Evolutionary conservation across 2,888 invertebrate genomes (phyloP).

Genomic region (Ectemnius cavifrons): DNA sequence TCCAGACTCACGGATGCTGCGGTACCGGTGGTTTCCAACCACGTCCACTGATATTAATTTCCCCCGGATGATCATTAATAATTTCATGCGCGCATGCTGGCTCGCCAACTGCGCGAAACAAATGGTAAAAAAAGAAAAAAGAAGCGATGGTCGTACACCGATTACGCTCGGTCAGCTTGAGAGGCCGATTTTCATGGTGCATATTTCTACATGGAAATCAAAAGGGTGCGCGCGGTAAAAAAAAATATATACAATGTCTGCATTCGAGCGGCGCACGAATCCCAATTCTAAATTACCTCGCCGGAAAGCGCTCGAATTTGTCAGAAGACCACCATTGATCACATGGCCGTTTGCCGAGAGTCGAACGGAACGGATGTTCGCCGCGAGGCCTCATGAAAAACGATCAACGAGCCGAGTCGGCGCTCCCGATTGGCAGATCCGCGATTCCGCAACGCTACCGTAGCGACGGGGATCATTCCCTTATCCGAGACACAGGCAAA

Average conservation of each 20-base stretch:
- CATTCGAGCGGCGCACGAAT: no score
- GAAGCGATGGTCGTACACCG: constrained; percentile 26
- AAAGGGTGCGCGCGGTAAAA: no score
- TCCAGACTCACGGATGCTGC: no score
- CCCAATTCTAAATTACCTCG: no score
- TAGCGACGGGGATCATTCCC: no score
- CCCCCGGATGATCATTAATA: constrained; percentile 64
- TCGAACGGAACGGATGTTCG: constrained; percentile 3
- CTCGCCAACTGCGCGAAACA: constrained; percentile 3
- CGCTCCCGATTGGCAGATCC: not conserved
- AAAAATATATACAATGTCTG: no score
- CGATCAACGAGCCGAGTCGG: not conserved
- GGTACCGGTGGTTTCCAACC: not conserved
- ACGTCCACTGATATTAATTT: constrained; percentile 18
- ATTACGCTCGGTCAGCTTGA: not conserved
- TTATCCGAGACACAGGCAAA: no score
- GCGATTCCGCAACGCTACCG: constrained; percentile 15
- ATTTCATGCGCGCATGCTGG: constrained; percentile 15
- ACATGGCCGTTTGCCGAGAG: not conserved
- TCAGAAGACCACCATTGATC: constrained; percentile 1
- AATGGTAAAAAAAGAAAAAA: constrained; percentile 13
- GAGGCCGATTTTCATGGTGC: no score
- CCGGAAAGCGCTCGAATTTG: not conserved
- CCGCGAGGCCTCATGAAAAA: constrained; percentile 14
- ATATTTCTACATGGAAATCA: no score